Evolutionary conservation across 2,888 invertebrate genomes (phyloP), one percentile per base, ranked within the genome.

Genomic region (Eugnorisma glareosa): DNA sequence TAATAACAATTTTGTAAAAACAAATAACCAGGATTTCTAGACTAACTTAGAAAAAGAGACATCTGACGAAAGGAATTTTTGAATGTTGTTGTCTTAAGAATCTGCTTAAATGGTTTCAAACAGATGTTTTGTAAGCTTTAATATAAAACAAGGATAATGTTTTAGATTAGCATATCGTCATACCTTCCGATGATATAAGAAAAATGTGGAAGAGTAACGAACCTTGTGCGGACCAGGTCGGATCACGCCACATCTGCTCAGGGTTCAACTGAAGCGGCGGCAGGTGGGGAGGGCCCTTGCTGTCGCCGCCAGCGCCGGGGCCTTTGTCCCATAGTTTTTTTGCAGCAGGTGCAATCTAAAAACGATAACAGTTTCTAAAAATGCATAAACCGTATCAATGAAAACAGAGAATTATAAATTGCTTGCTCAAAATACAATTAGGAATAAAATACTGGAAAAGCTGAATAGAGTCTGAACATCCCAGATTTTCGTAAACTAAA

Each of bases 151-250:
- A 48, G 8, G 31, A n/a, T 67, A 73, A 57, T 76, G 10, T 24
- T 35, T 81, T 61, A 45, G 13, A 24, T n/a, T 45, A 28, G 11
- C 31, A 45, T 51, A 43, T 37, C 40, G 21, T 40, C 28, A 64
- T 73, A 31, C 43, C 8, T 64, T 31, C 40, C 13, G 24, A 57
- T 84, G 43, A 70, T 40, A 45, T 59, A 54, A 74, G 24, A 84
- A 45, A 67, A 75, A 57, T 63, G 66, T 61, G 21, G 43, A 77
- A 71, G 73, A 71, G 63, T 77, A 77, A 83, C 86, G 28, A 81
- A 98, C 98, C 98, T 97, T 98, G 98, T 88, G 99, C 98, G 91
- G 99, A 99, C 99, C 99, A 99, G 90, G 99, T 98, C 77, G 98
- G 98, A 95, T 99, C 99, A 90, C 99, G 98, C 99, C 99, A 99